Base-by-base conservation (phyloP, 2,113 vertebrate genomes). In the Microtus richardsoni region DNA sequence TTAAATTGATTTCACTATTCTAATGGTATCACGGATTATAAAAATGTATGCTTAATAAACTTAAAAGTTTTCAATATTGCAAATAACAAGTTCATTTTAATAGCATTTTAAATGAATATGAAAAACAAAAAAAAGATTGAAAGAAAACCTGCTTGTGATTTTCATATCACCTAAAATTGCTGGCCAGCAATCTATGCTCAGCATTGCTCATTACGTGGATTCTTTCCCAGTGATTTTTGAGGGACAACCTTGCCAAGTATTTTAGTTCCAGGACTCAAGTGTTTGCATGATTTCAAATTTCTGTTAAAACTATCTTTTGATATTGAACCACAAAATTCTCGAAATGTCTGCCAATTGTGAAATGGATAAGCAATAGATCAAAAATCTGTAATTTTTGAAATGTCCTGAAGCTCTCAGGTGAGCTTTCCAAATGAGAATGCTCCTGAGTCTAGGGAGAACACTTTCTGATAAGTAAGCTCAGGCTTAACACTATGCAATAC, bases 131-230 rank as follows among this genome's bases (percentile, higher is more conserved):
- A 89, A 91, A 95, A 84, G 47, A 66, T 96, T 94, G 82, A 96
- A 97, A 95, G 94, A 91, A 95, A 94, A 87, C 83, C 91, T 95
- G 86, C 79, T 91, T 95, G 96, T 94, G 70, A 95, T 95, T 93
- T 96, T 96, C 94, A 97, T 80, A 95, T 93, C 39, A 52, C 83
- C 49, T 88, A 74, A 96, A 97, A 96, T 49, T 95, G 82, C 89
- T 84, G 96, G 89, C 95, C 95, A 95, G 86, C 41, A 92, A 73
- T 95, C 47, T 89, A 39, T 60, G 70, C 82, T 87, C 33, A 87
- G 89, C 92, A 96, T 78, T 89, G 88, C 96, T 97, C 96, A 87
- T 95, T 91, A 94, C 74, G 77, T 64, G 78, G 39, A 80, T 87
- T 97, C 54, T 97, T 95, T 87, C 21, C 52, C 64, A 73, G 74